Percentiles rank a stretch among this genome's conserved stretches.
phyloP scores from a whole-genome alignment of 2,797 vertebrate genomes.

The Artibeus jamaicensis region DNA sequence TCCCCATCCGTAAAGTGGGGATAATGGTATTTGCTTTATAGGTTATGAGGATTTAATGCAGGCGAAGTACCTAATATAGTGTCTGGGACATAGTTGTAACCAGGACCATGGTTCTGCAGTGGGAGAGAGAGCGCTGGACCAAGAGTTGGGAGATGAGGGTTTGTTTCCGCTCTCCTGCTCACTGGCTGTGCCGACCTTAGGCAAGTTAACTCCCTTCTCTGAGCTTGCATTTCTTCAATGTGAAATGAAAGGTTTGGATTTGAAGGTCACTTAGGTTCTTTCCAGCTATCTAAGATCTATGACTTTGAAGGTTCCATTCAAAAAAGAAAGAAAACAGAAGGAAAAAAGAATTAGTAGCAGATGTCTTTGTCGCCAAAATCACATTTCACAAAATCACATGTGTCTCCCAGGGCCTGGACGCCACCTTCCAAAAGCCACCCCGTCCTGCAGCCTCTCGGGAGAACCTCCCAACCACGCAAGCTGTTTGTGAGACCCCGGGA shows the following conservation, averaged over 20 bases:
- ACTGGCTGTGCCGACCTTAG: background rate
- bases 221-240: background rate
- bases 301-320: background rate
- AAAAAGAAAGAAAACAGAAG: background rate
- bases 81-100: background rate
- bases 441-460: background rate
- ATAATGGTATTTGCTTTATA: background rate
- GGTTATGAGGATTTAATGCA: background rate
- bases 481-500: background rate
- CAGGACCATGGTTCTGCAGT: background rate
- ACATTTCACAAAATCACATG: background rate
- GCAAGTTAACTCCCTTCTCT: background rate
- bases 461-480: background rate
- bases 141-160: background rate
- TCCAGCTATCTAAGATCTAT: background rate
- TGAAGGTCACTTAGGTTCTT: background rate
- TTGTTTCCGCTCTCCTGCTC: background rate
- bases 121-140: background rate
- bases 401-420: background rate
- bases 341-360: background rate
- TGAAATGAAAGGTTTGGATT: background rate
- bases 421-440: background rate
- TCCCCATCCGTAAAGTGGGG: background rate
- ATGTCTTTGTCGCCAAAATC: constrained; percentile 15
- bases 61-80: background rate